Evolutionary conservation across 2,888 invertebrate genomes (phyloP).

Genomic region (Polylopha cassiicola): DNA sequence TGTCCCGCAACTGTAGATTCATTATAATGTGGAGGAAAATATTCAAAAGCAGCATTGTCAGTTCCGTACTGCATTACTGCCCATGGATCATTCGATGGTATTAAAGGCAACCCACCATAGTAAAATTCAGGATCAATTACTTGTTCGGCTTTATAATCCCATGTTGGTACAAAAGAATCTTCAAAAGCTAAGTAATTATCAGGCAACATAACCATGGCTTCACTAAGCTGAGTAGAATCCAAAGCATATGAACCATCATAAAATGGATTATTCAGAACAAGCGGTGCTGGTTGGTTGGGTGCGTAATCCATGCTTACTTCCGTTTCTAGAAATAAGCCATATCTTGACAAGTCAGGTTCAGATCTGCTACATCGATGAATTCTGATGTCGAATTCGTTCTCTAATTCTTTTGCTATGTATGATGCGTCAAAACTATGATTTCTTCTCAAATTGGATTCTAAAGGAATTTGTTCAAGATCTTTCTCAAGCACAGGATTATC

Average conservation of each 20-base stretch:
- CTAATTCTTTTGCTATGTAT: constrained; percentile 52
- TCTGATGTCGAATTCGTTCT: constrained; percentile 42
- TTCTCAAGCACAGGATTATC: constrained; percentile 41
- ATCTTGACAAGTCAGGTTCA: constrained; percentile 69
- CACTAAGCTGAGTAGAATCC: constrained; percentile 49
- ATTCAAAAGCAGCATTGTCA: constrained; percentile 55
- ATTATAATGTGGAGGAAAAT: constrained; percentile 58
- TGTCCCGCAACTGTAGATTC: constrained; percentile 48
- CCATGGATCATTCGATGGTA: constrained; percentile 69
- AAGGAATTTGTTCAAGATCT: constrained; percentile 39
- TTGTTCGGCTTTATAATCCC: constrained; percentile 63
- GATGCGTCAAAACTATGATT: constrained; percentile 69
- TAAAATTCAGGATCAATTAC: constrained; percentile 50
- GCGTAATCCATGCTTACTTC: constrained; percentile 57
- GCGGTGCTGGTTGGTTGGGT: constrained; percentile 51
- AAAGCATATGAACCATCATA: constrained; percentile 66
- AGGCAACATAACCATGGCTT: constrained; percentile 59
- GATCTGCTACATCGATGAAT: constrained; percentile 52
- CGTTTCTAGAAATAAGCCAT: constrained; percentile 59
- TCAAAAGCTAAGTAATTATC: constrained; percentile 74
- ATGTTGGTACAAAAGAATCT: constrained; percentile 69
- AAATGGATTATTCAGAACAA: constrained; percentile 72
- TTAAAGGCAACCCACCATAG: constrained; percentile 59
- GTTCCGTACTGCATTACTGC: constrained; percentile 46
- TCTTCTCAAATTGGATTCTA: constrained; percentile 52